Conservation (phyloP, 2,888 invertebrate species). For the Drosophila fulvimacula region DNA sequence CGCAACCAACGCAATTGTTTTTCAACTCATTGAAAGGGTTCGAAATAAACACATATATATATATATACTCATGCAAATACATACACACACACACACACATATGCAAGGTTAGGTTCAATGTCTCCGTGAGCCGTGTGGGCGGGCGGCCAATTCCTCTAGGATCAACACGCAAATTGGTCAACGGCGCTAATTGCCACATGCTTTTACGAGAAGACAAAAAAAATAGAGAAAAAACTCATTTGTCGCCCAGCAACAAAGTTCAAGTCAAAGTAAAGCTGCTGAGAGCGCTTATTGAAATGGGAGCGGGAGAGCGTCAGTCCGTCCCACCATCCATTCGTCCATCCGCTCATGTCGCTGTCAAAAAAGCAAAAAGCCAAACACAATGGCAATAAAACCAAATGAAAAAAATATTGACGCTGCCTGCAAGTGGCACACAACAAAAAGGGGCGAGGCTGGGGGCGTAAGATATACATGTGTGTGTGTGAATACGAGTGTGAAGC, state of each 20-base stretch:
- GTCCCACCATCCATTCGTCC: too few species aligned
- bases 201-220: background rate
- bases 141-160: background rate
- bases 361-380: slow-evolving; percentile 23
- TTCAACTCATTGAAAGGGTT: slow-evolving; percentile 34
- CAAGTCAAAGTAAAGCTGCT: slow-evolving; percentile 16
- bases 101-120: slow-evolving; percentile 2
- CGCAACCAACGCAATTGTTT: slow-evolving; percentile 46
- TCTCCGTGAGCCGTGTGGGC: background rate
- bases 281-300: slow-evolving; percentile 12
- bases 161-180: slow-evolving; percentile 6
- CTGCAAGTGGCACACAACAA: slow-evolving; percentile 29
- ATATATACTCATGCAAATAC: background rate
- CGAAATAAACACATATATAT: slow-evolving; percentile 23
- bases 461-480: background rate
- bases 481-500: slow-evolving; percentile 25
- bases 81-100: background rate
- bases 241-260: slow-evolving; percentile 48
- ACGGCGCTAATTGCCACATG: slow-evolving; percentile 22
- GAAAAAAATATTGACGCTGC: slow-evolving; percentile 40
- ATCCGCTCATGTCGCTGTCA: slow-evolving; percentile 10
- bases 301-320: slow-evolving; percentile 1
- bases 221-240: slow-evolving; percentile 2
- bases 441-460: slow-evolving; percentile 41
- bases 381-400: slow-evolving; percentile 32